Evolutionary conservation across 2,797 vertebrate species (phyloP), one percentile per base, ranked within the genome.

Genomic region (Neosilurus mollespiculum): DNA sequence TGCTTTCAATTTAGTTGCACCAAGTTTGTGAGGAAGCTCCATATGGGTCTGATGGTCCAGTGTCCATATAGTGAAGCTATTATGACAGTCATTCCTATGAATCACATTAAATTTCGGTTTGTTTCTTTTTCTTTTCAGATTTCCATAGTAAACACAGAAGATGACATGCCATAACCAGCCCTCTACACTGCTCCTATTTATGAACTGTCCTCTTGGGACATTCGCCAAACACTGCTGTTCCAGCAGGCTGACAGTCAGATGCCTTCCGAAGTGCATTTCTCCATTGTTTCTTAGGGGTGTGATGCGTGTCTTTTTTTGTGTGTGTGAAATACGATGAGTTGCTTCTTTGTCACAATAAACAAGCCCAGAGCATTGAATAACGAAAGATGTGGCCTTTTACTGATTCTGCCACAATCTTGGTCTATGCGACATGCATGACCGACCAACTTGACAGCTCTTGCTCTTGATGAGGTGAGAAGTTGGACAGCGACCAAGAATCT

Each of bases 81-180:
- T 34, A 34, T 16, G 37, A 76, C 18, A 0, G 4, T 58, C 20
- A 20, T 76, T 56, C 26, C 7, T 73, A 30, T 30, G 16, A 26
- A 43, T 62, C 22, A 43, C 34, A 0, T 77, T 53, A 20, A 16
- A 78, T 49, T 49, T 22, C 30, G 30, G 10, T 59, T 71, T 67
- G 37, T 51, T 16, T 9, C 37, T 54, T 15, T 69, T 66, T 67
- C 66, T 88, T 87, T 90, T 11, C 94, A 99, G 98, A 98, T 99
- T 92, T 99, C 98, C 0, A 95, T 99, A 88, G 98, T 99, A 88
- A 99, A 97, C 94, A 99, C 98, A 93, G 98, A 99, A 2, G 98
- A 99, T 18, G 98, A 99, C 91, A 92, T 97, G 87, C 95, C 93
- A 9, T 99, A 96, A 98, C 94, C 78, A 58, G 82, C 66, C 87